Conservation (phyloP, 2,888 invertebrate genomes). For the Rhorus exstirpatorius region DNA sequence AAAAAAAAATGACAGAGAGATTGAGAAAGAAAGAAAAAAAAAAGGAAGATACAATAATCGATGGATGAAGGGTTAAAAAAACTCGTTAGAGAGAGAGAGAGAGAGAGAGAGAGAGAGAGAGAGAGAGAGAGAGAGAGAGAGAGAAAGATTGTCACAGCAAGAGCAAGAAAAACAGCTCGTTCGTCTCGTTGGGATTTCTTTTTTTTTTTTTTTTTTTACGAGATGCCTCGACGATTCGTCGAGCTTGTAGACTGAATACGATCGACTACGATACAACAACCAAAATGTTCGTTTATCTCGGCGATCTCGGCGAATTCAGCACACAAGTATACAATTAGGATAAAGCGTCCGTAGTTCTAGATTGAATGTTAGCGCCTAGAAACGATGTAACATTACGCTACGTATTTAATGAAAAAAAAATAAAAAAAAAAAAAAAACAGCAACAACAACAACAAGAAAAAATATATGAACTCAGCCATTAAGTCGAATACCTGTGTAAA, state of each 20-base stretch:
- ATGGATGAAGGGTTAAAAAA: slow-evolving; percentile 63
- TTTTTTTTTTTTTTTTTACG: slow-evolving; percentile 66
- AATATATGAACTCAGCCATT: slow-evolving; percentile 78
- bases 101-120: slow-evolving; percentile 47
- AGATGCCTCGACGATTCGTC: slow-evolving; percentile 61
- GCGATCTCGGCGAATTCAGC: slow-evolving; percentile 81
- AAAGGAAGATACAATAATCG: slow-evolving; percentile 20
- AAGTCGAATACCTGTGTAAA: slow-evolving; percentile 86
- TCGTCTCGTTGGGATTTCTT: slow-evolving; percentile 68
- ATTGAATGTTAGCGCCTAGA: slow-evolving; percentile 85
- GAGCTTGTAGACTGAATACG: slow-evolving; percentile 73
- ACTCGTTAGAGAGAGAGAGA: slow-evolving; percentile 37
- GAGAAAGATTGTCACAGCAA: slow-evolving; percentile 49
- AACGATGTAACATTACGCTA: slow-evolving; percentile 85
- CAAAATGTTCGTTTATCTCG: slow-evolving; percentile 76
- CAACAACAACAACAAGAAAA: slow-evolving; percentile 70
- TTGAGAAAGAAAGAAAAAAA: not conserved
- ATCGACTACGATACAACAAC: slow-evolving; percentile 81
- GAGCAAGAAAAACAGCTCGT: slow-evolving; percentile 42
- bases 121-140: slow-evolving; percentile 59
- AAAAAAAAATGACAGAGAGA: slow-evolving; percentile 20
- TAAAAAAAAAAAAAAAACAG: no score
- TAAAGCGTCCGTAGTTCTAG: slow-evolving; percentile 85
- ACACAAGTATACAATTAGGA: slow-evolving; percentile 85
- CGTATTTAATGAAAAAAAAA: slow-evolving; percentile 82